phyloP scores from a whole-genome alignment of 2,888 invertebrate species.

The Oscheius sp. region DNA sequence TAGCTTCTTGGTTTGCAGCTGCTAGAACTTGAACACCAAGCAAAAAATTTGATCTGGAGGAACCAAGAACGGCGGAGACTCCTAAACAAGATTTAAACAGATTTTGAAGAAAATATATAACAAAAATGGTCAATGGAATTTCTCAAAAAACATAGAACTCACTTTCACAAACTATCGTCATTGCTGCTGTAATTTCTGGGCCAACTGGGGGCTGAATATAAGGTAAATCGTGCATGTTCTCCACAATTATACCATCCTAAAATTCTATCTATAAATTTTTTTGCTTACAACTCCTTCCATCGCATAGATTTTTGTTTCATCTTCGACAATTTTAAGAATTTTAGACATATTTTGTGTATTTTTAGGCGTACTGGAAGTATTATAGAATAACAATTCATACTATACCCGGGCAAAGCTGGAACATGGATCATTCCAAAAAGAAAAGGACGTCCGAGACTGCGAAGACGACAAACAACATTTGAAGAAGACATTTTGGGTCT shows the following conservation, averaged over 20 bases:
- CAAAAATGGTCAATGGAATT: no score
- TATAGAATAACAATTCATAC: neutral
- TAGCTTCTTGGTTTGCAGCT: constrained; percentile 81
- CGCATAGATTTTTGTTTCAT: constrained; percentile 57
- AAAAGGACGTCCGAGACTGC: constrained; percentile 41
- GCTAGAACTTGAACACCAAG: constrained; percentile 78
- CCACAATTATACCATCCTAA: constrained; percentile 62
- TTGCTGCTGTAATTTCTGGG: constrained; percentile 45
- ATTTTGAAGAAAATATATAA: neutral
- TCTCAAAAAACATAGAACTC: neutral
- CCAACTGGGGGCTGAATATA: constrained; percentile 51
- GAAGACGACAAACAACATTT: neutral
- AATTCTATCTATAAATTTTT: neutral
- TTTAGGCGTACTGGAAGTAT: constrained; percentile 53
- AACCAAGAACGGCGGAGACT: constrained; percentile 27
- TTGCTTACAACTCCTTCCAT: constrained; percentile 42
- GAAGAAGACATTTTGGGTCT: constrained; percentile 12
- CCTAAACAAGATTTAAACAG: neutral
- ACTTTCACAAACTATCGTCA: constrained; percentile 50
- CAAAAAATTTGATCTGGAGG: constrained; percentile 54
- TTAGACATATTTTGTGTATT: constrained; percentile 40
- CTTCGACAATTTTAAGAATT: constrained; percentile 52
- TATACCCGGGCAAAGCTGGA: constrained; percentile 52
- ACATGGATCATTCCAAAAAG: constrained; percentile 67
- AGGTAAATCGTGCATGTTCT: constrained; percentile 68